phyloP scores from a whole-genome alignment of 2,113 vertebrate genomes.

The Vicugna pacos region DNA sequence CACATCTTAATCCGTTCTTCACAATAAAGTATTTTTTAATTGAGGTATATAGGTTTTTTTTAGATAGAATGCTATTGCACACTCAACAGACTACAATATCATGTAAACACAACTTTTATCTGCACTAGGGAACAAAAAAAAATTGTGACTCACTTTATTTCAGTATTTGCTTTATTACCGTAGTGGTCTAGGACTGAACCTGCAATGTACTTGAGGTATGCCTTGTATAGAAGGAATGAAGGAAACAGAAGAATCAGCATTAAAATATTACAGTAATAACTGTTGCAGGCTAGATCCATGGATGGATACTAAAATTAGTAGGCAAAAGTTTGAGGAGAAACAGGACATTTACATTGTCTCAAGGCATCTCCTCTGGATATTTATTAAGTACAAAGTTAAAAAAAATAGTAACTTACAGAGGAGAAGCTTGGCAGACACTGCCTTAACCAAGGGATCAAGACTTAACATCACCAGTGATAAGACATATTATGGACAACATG shows the following conservation, averaged over 20 bases:
- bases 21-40: background rate
- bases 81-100: background rate
- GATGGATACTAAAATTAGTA: background rate
- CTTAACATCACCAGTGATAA: background rate
- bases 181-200: background rate
- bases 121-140: background rate
- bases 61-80: background rate
- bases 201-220: background rate
- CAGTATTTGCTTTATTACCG: background rate
- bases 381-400: background rate
- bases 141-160: background rate
- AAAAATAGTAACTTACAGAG: background rate
- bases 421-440: background rate
- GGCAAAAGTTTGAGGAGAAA: too few relatives aligned
- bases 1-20: too few relatives aligned
- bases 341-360: too few relatives aligned
- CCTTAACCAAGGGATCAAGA: background rate
- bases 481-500: rapidly evolving
- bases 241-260: background rate
- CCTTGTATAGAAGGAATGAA: background rate
- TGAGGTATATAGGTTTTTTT: background rate
- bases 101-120: background rate
- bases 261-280: background rate
- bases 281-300: background rate
- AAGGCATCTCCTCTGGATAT: too few relatives aligned